Evolutionary conservation across 2,797 vertebrate species (phyloP).

Genomic region (Melanotaenia nigrans): DNA sequence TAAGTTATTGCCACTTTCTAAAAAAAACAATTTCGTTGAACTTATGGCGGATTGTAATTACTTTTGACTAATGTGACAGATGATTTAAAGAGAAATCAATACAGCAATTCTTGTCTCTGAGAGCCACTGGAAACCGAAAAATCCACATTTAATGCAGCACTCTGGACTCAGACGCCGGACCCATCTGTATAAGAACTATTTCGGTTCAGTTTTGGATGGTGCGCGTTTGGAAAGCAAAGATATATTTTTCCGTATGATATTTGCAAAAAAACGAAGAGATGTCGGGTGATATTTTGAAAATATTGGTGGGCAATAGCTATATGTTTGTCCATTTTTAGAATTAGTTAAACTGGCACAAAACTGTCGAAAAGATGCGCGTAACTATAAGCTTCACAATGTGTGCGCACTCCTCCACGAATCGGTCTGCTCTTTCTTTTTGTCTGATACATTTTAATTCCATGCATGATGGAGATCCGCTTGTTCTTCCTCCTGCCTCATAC

Average conservation of each 20-base stretch:
- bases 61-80: conserved; percentile 42
- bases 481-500: background rate
- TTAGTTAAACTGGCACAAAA: background rate
- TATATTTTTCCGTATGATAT: conserved; percentile 56
- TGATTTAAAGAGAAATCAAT: conserved; percentile 67
- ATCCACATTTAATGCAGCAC: conserved; percentile 32
- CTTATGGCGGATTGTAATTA: conserved; percentile 11
- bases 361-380: conserved; percentile 11
- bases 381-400: background rate
- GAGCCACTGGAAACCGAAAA: conserved; percentile 30
- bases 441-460: background rate
- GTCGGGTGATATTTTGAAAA: background rate
- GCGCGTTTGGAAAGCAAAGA: conserved; percentile 2
- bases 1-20: conserved; percentile 42
- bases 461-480: conserved; percentile 7
- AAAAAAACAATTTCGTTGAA: background rate
- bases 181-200: conserved; percentile 9
- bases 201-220: background rate
- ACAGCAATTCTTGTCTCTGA: conserved; percentile 36
- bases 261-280: background rate
- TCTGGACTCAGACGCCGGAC: conserved; percentile 6
- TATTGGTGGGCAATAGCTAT: background rate
- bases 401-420: background rate
- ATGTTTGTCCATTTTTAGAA: background rate
- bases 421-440: background rate